Evolutionary conservation across 1,140 invertebrate genomes (phyloP), one percentile per base, ranked within the genome.

Genomic region (Pseudoatta argentina): DNA sequence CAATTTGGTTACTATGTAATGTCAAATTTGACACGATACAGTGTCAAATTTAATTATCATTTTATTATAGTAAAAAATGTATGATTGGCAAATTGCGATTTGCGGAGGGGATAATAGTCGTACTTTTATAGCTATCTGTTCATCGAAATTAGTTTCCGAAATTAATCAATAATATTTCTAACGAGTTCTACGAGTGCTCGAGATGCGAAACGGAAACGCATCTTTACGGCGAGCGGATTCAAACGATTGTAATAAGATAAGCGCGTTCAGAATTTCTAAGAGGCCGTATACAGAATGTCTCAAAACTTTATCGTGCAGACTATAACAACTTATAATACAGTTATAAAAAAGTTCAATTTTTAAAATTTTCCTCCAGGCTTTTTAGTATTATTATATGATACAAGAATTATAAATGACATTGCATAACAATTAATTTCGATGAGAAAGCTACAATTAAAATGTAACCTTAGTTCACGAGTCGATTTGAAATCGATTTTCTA

Each of bases 111-210:
- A 72, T 72, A 59, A 82, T 6, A 48, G 34, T 48, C 34, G 6
- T 34, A 34, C 14, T 72, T 82, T 18, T 53, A 16, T 78, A 53
- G n/a, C 44, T 3, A 34, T 53, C 3, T 59, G 67, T 72, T 72
- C 67, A 18, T 59, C 78, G 78, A 48, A 1, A 21, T 21, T 21
- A 21, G 21, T 72, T 82, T 59, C 53, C 18, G 21, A 57, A 53
- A 82, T 72, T 44, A 18, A 51, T 51, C 10, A 72, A 81, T 51
- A 24, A 72, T 24, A 24, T 30, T 61, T 64, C 24, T 39, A 82
- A 82, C 77, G n/a, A 81, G n/a, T 24, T 82, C 53, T 24, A 7
- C 34, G 34, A 34, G 34, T 72, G 18, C 18, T 51, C 24, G 24
- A 21, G 18, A 64, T 21, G 53, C 10, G 53, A 72, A 51, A 59